phyloP scores from a whole-genome alignment of 1,140 invertebrate genomes.

The Paraescarpia echinospica region DNA sequence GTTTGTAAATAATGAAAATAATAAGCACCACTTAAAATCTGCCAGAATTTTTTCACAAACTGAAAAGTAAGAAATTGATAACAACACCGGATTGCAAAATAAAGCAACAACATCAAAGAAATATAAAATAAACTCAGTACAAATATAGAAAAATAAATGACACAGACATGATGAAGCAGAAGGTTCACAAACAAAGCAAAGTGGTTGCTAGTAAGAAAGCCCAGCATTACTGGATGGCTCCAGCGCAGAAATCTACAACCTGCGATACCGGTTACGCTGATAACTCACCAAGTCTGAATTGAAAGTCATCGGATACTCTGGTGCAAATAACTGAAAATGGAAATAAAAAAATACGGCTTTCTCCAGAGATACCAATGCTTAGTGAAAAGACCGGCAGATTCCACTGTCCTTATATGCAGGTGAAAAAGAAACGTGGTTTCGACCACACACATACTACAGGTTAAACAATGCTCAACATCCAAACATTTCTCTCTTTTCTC shows the following conservation, averaged over 20 bases:
- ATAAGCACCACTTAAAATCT: neutral
- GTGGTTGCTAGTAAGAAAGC: neutral
- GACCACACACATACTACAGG: neutral
- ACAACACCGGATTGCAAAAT: neutral
- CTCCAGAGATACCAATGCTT: neutral
- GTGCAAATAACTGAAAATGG: constrained; percentile 10
- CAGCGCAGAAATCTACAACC: neutral
- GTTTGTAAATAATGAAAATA: neutral
- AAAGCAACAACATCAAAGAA: neutral
- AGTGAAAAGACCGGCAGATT: neutral
- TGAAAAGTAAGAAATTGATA: neutral
- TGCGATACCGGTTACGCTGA: neutral
- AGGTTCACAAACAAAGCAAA: neutral
- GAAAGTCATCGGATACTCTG: constrained; percentile 6
- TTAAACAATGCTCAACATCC: neutral
- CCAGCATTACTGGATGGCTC: neutral
- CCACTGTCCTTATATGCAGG: neutral
- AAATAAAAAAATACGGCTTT: constrained; percentile 7
- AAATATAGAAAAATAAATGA: neutral
- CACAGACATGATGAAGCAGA: neutral
- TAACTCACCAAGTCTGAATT: constrained; percentile 1
- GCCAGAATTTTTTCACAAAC: neutral
- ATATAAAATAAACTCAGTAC: neutral
- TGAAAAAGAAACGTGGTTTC: neutral
- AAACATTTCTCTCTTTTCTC: neutral